Evolutionary conservation across 1,140 invertebrate species (phyloP).

Genomic region (Charaxes varanes): DNA sequence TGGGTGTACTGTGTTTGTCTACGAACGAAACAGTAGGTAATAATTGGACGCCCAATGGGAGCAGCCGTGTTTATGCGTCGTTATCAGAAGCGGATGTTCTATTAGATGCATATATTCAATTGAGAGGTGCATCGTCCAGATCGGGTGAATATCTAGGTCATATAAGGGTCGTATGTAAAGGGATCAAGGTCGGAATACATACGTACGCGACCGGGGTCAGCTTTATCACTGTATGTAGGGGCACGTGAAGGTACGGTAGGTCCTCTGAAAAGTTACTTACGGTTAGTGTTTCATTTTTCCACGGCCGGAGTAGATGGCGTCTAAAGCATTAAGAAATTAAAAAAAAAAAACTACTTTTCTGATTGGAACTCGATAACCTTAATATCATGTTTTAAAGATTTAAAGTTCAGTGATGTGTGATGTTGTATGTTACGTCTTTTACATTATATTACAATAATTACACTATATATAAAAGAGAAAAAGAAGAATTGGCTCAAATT

Average conservation of each 20-base stretch:
- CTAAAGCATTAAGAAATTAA: too few species aligned
- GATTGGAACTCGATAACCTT: too few species aligned
- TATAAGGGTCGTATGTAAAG: conserved; percentile 24
- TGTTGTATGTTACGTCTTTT: too few species aligned
- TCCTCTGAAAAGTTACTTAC: conserved; percentile 79
- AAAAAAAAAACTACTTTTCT: too few species aligned
- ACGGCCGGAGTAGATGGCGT: too few species aligned
- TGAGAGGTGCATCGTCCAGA: conserved; percentile 34
- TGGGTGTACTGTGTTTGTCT: background rate
- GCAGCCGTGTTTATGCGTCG: conserved; percentile 3
- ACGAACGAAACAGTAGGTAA: background rate
- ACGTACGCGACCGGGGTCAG: conserved; percentile 98
- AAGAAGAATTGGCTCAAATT: too few species aligned
- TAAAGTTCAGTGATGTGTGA: too few species aligned
- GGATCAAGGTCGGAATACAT: conserved; percentile 35
- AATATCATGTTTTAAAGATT: too few species aligned
- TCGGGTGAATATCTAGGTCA: conserved; percentile 31
- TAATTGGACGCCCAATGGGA: conserved; percentile 1
- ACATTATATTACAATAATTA: too few species aligned
- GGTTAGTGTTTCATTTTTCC: too few species aligned
- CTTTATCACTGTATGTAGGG: conserved; percentile 98
- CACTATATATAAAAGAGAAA: too few species aligned
- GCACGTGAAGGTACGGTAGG: conserved; percentile 92
- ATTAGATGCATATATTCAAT: conserved; percentile 27
- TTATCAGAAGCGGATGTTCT: conserved; percentile 22